Evolutionary conservation across 2,888 invertebrate genomes (phyloP).

Genomic region (Drosophila longiperda): DNA sequence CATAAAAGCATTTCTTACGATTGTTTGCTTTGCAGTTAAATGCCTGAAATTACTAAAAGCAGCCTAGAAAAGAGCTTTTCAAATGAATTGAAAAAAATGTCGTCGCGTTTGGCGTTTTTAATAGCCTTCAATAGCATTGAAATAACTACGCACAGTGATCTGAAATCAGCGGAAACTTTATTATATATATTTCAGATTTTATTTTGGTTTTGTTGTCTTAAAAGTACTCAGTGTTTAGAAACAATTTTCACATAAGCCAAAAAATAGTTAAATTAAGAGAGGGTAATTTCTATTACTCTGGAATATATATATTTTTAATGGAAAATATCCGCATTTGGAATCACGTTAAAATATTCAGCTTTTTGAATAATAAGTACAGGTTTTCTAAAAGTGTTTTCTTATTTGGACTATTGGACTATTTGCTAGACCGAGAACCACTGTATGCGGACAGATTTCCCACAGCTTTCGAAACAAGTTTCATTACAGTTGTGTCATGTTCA

Average conservation of each 20-base stretch:
- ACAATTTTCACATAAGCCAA: not conserved
- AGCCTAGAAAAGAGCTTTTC: constrained; percentile 52
- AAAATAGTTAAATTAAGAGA: not conserved
- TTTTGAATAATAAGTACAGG: too few relatives aligned
- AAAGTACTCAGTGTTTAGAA: not conserved
- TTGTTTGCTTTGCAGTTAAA: constrained; percentile 77
- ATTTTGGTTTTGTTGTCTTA: too few relatives aligned
- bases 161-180: not conserved
- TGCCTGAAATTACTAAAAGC: constrained; percentile 40
- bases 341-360: too few relatives aligned
- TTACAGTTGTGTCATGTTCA: constrained; percentile 80
- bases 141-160: constrained; percentile 47
- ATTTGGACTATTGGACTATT: too few relatives aligned
- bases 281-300: not conserved
- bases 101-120: constrained; percentile 67
- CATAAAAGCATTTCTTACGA: constrained; percentile 77
- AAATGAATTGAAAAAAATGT: constrained; percentile 70
- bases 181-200: not conserved
- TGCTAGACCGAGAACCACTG: constrained; percentile 37
- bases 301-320: not conserved
- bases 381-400: not conserved
- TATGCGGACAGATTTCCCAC: constrained; percentile 37
- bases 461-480: constrained; percentile 63
- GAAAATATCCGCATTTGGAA: too few relatives aligned
- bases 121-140: constrained; percentile 54